Conservation (phyloP, 2,888 invertebrate species). For the Drosophila quasianomalipes region DNA sequence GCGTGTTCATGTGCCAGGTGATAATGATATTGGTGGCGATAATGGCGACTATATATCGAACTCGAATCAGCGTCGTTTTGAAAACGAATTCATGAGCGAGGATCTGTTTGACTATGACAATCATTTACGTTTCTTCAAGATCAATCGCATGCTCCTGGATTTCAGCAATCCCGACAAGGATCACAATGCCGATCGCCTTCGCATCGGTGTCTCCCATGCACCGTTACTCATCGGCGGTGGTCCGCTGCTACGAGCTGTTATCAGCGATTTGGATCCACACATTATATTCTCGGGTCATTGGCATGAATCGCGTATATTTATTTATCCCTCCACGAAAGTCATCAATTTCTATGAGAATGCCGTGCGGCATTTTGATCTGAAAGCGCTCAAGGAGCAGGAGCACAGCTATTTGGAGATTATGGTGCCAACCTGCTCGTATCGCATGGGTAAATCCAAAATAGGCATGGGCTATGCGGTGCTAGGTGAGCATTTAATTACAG, state of each 20-base stretch:
- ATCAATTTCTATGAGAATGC: constrained; percentile 82
- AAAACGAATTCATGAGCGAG: constrained; percentile 90
- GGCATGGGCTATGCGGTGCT: constrained; percentile 94
- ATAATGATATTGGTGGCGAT: constrained; percentile 99
- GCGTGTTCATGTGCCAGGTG: constrained; percentile 96
- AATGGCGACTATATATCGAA: constrained; percentile 89
- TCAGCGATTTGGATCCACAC: constrained; percentile 89
- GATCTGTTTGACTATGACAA: constrained; percentile 88
- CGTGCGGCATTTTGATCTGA: constrained; percentile 81
- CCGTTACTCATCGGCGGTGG: constrained; percentile 86
- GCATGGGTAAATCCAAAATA: constrained; percentile 95
- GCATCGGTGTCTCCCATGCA: constrained; percentile 91
- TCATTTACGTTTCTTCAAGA: constrained; percentile 89
- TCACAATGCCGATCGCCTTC: constrained; percentile 77
- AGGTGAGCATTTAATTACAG: constrained; percentile 86
- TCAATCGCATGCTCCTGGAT: constrained; percentile 89
- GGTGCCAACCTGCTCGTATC: constrained; percentile 97
- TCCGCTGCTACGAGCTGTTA: constrained; percentile 86
- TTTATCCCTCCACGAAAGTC: constrained; percentile 83
- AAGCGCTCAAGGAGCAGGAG: constrained; percentile 78
- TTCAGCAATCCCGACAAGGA: constrained; percentile 87
- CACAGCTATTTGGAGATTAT: constrained; percentile 90
- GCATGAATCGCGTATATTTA: constrained; percentile 86
- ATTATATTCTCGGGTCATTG: constrained; percentile 90
- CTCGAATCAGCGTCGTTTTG: constrained; percentile 90